Conservation (phyloP, 2,797 vertebrate genomes). For the Hybognathus amarus region DNA sequence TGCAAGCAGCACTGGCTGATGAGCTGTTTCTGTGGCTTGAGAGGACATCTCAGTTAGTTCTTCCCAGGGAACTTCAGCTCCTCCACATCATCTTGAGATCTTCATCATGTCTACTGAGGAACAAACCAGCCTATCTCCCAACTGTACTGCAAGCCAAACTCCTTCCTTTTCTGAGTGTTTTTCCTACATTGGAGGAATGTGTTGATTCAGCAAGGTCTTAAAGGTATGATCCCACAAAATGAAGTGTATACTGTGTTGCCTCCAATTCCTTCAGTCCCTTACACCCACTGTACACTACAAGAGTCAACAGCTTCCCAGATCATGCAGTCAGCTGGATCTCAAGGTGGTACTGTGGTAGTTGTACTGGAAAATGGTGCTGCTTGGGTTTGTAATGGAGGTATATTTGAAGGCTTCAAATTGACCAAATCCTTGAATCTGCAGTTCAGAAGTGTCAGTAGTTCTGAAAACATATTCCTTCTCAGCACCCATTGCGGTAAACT, state of each 20-base stretch:
- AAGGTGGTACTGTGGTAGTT: constrained; percentile 58
- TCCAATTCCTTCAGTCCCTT: constrained; percentile 68
- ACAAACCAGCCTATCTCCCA: constrained; percentile 66
- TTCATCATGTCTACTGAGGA: constrained; percentile 68
- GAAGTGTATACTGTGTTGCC: constrained; percentile 66
- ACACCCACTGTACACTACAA: constrained; percentile 46
- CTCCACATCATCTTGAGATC: constrained; percentile 70
- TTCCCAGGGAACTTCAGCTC: constrained; percentile 69
- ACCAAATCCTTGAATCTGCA: constrained; percentile 60
- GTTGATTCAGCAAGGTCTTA: constrained; percentile 62
- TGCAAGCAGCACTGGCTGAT: constrained; percentile 67
- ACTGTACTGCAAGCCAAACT: constrained; percentile 73
- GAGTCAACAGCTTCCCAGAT: constrained; percentile 52
- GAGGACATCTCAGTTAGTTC: constrained; percentile 48
- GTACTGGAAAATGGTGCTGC: constrained; percentile 68
- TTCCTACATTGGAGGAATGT: constrained; percentile 69
- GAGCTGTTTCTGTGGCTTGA: constrained; percentile 74
- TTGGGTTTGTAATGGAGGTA: constrained; percentile 71
- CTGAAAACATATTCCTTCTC: constrained; percentile 68
- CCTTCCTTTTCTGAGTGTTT: constrained; percentile 70
- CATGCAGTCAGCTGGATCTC: constrained; percentile 59
- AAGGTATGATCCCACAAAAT: constrained; percentile 57
- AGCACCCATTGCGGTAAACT: constrained; percentile 69
- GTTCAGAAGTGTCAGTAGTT: constrained; percentile 70
- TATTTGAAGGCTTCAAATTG: constrained; percentile 62